These are phyloP conservation scores for Cynodonichthys magdalenae DNA, from an alignment of 2,797 vertebrate genomes.

Conservation along the genomic window DNA sequence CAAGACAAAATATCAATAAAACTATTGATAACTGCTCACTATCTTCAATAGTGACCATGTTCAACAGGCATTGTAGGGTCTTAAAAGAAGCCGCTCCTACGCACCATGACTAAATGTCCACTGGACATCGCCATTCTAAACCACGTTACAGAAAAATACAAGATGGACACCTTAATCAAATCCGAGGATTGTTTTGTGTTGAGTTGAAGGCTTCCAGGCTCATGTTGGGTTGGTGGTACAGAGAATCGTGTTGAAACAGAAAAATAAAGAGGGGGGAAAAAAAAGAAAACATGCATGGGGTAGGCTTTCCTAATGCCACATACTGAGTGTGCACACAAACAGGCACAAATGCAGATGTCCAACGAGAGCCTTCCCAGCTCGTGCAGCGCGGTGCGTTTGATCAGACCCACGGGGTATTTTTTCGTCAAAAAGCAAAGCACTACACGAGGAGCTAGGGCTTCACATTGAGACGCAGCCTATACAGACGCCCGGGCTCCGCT, in stretches of 20 bases:
- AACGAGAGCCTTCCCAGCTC: slow-evolving; percentile 61
- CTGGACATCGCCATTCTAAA: slow-evolving; percentile 74
- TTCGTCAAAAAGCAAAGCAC: slow-evolving; percentile 52
- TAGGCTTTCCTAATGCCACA: slow-evolving; percentile 82
- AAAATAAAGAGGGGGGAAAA: slow-evolving; percentile 56
- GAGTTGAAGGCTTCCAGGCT: slow-evolving; percentile 77
- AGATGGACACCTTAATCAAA: slow-evolving; percentile 75
- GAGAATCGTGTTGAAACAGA: slow-evolving; percentile 70
- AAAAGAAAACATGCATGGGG: slow-evolving; percentile 82
- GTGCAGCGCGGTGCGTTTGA: slow-evolving; percentile 54
- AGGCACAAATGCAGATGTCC: slow-evolving; percentile 76
- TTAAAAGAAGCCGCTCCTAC: slow-evolving; percentile 78
- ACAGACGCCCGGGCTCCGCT: slow-evolving; percentile 73
- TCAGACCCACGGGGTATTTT: slow-evolving; percentile 69
- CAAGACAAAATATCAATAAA: slow-evolving; percentile 81
- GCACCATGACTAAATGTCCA: slow-evolving; percentile 75
- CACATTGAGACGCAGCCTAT: slow-evolving; percentile 76
- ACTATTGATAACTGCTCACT: slow-evolving; percentile 81
- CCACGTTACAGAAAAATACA: slow-evolving; percentile 79
- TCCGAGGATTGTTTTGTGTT: slow-evolving; percentile 74
- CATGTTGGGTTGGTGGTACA: slow-evolving; percentile 74
- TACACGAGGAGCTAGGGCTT: slow-evolving; percentile 61
- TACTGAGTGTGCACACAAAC: slow-evolving; percentile 81
- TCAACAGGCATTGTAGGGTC: slow-evolving; percentile 77
- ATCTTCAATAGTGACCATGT: slow-evolving; percentile 80